These are phyloP conservation scores for Globicephala melas DNA, from an alignment of 2,113 vertebrate species.

Conservation along the genomic window DNA sequence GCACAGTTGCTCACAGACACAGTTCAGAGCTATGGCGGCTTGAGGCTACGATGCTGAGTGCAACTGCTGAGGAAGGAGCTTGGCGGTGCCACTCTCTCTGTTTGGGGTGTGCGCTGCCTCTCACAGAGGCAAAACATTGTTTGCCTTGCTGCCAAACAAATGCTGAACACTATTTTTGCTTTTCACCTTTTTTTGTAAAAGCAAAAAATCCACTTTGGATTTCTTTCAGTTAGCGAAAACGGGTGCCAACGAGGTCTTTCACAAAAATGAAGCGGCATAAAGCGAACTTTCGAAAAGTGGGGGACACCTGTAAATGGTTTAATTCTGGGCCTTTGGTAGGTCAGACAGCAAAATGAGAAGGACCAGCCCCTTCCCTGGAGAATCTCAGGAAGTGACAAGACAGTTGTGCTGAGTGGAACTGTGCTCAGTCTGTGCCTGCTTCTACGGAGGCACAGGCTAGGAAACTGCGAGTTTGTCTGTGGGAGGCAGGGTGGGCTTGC, in stretches of 20 bases:
- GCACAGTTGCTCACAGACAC: no score
- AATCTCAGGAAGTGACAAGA: not conserved
- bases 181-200: not conserved
- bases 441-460: not conserved
- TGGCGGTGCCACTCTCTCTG: not conserved
- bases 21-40: not conserved
- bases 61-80: not conserved
- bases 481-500: not conserved
- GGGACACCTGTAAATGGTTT: not conserved
- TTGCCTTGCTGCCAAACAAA: not conserved
- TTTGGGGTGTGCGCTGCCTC: not conserved
- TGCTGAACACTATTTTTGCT: not conserved
- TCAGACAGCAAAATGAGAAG: not conserved
- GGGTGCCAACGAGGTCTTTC: not conserved
- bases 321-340: not conserved
- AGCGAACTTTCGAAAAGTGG: not conserved
- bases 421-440: not conserved
- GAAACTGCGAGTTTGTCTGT: not conserved
- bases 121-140: not conserved
- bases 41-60: not conserved
- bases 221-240: not conserved
- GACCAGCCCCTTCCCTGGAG: not conserved
- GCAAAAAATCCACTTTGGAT: not conserved
- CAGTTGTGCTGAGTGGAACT: not conserved
- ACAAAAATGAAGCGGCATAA: not conserved